Conservation (phyloP, 2,797 vertebrate genomes). For the Acipenser transmontanus region DNA sequence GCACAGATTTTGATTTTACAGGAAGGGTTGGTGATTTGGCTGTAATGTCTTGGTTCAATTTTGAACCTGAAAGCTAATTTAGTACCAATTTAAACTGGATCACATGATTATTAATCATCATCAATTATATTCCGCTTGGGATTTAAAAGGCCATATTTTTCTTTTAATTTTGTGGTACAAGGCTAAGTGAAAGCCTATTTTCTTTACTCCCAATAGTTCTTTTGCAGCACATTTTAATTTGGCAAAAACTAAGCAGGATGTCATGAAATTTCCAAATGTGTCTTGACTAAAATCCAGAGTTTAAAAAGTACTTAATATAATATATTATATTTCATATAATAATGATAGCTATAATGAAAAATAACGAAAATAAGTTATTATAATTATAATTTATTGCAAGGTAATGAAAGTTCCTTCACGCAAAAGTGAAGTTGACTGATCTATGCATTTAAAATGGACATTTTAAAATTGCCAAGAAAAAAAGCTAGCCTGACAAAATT, state of each 20-base stretch:
- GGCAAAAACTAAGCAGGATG: background rate
- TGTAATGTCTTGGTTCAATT: too few relatives aligned
- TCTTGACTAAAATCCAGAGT: background rate
- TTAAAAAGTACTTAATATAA: background rate
- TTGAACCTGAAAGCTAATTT: too few relatives aligned
- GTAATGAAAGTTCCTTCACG: too few relatives aligned
- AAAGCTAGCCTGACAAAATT: too few relatives aligned
- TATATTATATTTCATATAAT: background rate
- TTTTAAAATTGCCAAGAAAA: background rate
- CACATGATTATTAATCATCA: too few relatives aligned
- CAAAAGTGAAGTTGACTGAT: background rate
- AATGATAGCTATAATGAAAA: background rate
- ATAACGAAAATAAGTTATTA: too few relatives aligned
- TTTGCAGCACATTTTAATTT: too few relatives aligned
- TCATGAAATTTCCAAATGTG: background rate
- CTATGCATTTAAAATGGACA: background rate
- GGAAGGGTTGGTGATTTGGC: too few relatives aligned
- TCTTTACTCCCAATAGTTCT: background rate
- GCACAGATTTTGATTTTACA: too few relatives aligned
- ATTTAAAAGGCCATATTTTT: background rate
- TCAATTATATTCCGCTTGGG: too few relatives aligned
- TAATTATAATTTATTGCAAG: too few relatives aligned
- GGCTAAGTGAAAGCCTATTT: background rate
- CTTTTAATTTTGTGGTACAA: background rate
- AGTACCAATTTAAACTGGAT: too few relatives aligned